Base-by-base conservation (phyloP, 37 sponge, comb jelly and placozoan genomes). In the Beroe ovata region DNA sequence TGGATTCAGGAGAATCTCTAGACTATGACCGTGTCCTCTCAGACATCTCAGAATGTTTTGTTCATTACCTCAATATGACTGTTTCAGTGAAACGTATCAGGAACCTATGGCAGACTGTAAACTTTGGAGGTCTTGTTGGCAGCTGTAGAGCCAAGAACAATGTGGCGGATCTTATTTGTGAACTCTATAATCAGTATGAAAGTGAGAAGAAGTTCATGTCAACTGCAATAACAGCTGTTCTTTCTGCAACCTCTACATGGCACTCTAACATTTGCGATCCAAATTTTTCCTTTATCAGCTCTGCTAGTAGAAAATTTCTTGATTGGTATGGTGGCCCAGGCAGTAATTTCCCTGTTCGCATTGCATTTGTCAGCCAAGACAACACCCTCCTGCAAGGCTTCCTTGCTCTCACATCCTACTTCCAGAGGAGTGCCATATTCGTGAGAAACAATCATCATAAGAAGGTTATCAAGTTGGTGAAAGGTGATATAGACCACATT, bases 231-330 rank as follows among this genome's bases (percentile, higher is more conserved):
- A 77, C 84, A n/a, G 84, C 54, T 4, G 41, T 77, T 25, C 54
- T 77, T 3, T 77, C 84, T 26, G 84, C 84, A 3, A 42, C 19
- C 54, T 77, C 84, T 25, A 42, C 84, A 23, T 77, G 84, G 84
- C 84, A 77, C 84, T 42, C 84, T 4, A 77, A 77, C 25, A 42
- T 77, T 1, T 77, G 84, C 41, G 84, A 77, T 4, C 84, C 84
- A 14, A 42, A 77, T 54, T 23, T 3, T 6, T 54, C 41, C 20
- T 34, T 32, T 30, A 33, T 36, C n/a, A 77, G 84, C 54, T 40
- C 54, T 25, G 38, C 26, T 0, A 42, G 84, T 42, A 39, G 84
- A 23, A 77, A 42, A 26, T 39, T 40, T 40, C 54, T 77, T 3
- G 84, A 77, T 77, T 77, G 26, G 28, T 77, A 77, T 35, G 84